These are phyloP conservation scores for Rutpela maculata DNA, from an alignment of 2,888 invertebrate species.

Conservation along the genomic window DNA sequence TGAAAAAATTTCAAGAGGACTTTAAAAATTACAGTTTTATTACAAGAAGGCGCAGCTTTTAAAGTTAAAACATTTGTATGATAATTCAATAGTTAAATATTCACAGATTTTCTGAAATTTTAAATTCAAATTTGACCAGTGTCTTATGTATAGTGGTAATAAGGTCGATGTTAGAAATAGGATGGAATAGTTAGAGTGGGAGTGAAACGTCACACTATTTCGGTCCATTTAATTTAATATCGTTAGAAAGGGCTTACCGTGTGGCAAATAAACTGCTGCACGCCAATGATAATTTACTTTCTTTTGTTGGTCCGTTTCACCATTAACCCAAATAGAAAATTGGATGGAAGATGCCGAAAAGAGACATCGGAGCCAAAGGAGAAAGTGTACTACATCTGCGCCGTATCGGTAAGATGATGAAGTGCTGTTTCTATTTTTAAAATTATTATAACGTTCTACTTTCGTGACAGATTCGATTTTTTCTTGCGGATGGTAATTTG, in stretches of 20 bases:
- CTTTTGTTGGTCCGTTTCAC: slow-evolving; percentile 17
- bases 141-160: too few relatives aligned
- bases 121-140: too few relatives aligned
- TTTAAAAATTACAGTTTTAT: too few relatives aligned
- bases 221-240: too few relatives aligned
- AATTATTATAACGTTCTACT: slow-evolving; percentile 7
- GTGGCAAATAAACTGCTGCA: not conserved
- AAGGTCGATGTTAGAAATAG: too few relatives aligned
- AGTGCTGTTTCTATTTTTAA: slow-evolving; percentile 15
- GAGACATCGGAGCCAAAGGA: slow-evolving; percentile 25
- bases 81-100: too few relatives aligned
- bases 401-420: not conserved
- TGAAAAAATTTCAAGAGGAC: too few relatives aligned
- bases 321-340: slow-evolving; percentile 30
- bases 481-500: slow-evolving; percentile 10
- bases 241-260: not conserved
- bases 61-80: too few relatives aligned
- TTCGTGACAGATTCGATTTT: slow-evolving; percentile 23
- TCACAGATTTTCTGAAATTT: too few relatives aligned
- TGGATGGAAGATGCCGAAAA: slow-evolving; percentile 22
- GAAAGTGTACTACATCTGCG: slow-evolving; percentile 30
- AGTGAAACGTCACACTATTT: too few relatives aligned
- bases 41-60: too few relatives aligned
- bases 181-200: too few relatives aligned
- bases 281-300: slow-evolving; percentile 18